These are phyloP conservation scores for Tetraneura akinire DNA, from an alignment of 1,140 invertebrate genomes.

Conservation along the genomic window DNA sequence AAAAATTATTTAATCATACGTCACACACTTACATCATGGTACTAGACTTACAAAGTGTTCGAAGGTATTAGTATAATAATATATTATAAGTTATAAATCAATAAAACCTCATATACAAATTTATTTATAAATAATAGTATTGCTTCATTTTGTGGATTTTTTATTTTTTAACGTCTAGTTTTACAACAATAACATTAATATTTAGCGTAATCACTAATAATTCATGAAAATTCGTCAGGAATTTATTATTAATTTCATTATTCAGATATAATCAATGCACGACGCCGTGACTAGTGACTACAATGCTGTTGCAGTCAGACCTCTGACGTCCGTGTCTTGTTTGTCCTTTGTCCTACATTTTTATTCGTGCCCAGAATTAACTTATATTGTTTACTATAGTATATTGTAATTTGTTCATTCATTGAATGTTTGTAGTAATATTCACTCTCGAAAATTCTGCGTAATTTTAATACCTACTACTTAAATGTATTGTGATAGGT, in stretches of 20 bases:
- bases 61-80: slow-evolving; percentile 47
- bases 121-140: no score
- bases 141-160: no score
- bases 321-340: no score
- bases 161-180: no score
- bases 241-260: neutral
- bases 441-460: neutral
- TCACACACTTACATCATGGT: slow-evolving; percentile 22
- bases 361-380: neutral
- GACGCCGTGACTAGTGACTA: neutral
- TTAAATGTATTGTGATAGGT: neutral
- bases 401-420: no score
- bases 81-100: neutral
- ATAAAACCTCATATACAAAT: no score
- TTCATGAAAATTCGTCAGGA: no score
- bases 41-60: slow-evolving; percentile 29
- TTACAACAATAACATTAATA: no score
- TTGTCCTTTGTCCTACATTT: slow-evolving; percentile 36
- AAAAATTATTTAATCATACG: slow-evolving; percentile 6
- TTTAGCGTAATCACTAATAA: no score
- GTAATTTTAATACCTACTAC: slow-evolving; percentile 1
- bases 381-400: neutral
- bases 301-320: no score
- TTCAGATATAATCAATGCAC: slow-evolving; percentile 22
- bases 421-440: neutral